phyloP scores from a whole-genome alignment of 2,113 vertebrate species.

The Nycticryphes semicollaris region DNA sequence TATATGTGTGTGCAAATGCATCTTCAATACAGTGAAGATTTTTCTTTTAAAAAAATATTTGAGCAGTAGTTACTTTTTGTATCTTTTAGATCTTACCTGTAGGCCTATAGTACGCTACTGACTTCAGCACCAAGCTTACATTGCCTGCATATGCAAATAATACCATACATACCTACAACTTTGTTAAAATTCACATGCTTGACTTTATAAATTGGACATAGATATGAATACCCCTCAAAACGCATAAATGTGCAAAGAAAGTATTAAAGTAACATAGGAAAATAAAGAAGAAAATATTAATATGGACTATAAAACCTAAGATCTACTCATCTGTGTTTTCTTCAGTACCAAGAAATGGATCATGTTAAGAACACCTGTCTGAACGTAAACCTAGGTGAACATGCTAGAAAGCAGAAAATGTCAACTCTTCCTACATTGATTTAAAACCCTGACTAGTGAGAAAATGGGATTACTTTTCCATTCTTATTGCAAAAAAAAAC shows the following conservation, averaged over 20 bases:
- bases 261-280: not conserved
- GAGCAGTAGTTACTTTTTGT: not conserved
- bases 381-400: not conserved
- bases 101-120: not conserved
- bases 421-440: not conserved
- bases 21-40: not conserved
- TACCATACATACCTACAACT: not conserved
- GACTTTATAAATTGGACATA: not conserved
- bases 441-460: not conserved
- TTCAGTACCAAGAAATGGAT: not conserved
- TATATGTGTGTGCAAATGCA: too few species aligned
- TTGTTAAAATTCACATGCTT: rapidly evolving
- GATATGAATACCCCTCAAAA: not conserved
- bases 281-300: not conserved
- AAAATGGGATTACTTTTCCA: not conserved
- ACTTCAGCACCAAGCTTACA: not conserved
- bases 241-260: not conserved
- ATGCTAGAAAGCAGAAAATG: not conserved
- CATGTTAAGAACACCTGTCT: not conserved
- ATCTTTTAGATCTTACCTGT: not conserved
- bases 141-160: not conserved
- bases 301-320: not conserved
- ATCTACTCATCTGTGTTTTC: not conserved
- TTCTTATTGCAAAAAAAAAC: not conserved
- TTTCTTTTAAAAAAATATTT: not conserved